Conservation (phyloP, 2,113 vertebrate genomes). For the Neomonachus schauinslandi region DNA sequence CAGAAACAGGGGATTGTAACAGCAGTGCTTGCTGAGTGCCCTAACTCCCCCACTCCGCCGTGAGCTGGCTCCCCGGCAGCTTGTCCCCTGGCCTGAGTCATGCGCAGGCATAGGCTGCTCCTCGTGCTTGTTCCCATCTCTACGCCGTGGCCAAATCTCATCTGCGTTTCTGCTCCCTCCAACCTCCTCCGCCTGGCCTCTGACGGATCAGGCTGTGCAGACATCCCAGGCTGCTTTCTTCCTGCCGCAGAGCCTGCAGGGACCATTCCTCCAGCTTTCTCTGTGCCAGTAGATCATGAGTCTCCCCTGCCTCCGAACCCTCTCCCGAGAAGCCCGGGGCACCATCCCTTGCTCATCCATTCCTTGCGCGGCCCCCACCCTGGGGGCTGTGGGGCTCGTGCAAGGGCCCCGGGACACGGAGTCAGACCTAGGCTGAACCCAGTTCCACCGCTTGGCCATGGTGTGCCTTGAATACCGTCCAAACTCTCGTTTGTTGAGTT, state of each 20-base stretch:
- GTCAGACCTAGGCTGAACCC: too few species aligned
- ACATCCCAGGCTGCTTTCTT: neutral
- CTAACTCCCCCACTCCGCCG: neutral
- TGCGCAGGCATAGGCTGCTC: accelerated
- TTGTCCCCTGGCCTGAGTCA: neutral
- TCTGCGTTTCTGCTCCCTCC: neutral
- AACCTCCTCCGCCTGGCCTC: neutral
- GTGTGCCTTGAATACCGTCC: neutral
- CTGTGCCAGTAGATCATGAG: accelerated
- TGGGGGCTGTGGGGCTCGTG: neutral
- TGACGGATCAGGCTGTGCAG: neutral
- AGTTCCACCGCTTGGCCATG: too few species aligned
- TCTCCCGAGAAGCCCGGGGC: neutral
- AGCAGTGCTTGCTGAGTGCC: neutral
- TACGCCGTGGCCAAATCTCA: neutral
- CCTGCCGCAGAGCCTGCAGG: accelerated
- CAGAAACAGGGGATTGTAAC: neutral
- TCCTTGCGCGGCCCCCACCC: too few species aligned
- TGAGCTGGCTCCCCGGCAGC: neutral
- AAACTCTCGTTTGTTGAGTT: neutral
- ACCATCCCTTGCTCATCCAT: too few species aligned
- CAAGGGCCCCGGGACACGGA: neutral
- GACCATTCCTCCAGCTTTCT: neutral
- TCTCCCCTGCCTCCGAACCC: neutral
- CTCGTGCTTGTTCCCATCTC: neutral